Evolutionary conservation across 2,797 vertebrate species (phyloP).

Genomic region (Lagodon rhomboides): DNA sequence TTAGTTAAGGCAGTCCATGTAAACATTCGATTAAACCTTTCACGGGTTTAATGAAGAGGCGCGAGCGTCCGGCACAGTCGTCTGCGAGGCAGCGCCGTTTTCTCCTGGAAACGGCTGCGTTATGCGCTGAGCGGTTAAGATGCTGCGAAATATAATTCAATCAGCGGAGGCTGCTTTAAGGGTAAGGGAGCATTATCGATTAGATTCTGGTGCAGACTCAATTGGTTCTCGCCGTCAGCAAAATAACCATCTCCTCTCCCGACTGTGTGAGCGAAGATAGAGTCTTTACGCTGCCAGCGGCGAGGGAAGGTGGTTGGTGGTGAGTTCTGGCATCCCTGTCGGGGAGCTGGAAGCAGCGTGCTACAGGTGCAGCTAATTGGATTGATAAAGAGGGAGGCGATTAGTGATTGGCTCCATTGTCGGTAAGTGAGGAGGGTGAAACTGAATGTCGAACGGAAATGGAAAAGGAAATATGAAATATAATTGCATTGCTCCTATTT

Average conservation of each 20-base stretch:
- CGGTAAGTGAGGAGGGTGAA: constrained; percentile 13
- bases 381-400: constrained; percentile 30
- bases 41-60: neutral
- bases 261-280: constrained; percentile 9
- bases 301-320: constrained; percentile 4
- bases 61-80: neutral
- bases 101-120: constrained; percentile 27
- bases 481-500: neutral
- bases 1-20: neutral
- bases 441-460: no score
- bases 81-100: neutral
- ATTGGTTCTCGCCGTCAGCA: constrained; percentile 43
- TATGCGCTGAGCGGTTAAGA: constrained; percentile 26
- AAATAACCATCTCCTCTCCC: constrained; percentile 25
- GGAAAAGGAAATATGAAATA: neutral
- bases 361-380: constrained; percentile 37
- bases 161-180: constrained; percentile 38
- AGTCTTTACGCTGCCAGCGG: constrained; percentile 4
- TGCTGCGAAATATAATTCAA: constrained; percentile 46
- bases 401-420: constrained; percentile 34
- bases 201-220: constrained; percentile 41
- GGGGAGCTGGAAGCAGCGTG: constrained; percentile 15
- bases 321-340: constrained; percentile 23
- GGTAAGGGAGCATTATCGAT: constrained; percentile 42
- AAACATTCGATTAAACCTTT: constrained; percentile 2